Conservation (phyloP, 2,888 invertebrate genomes). For the Andrena bucephala region DNA sequence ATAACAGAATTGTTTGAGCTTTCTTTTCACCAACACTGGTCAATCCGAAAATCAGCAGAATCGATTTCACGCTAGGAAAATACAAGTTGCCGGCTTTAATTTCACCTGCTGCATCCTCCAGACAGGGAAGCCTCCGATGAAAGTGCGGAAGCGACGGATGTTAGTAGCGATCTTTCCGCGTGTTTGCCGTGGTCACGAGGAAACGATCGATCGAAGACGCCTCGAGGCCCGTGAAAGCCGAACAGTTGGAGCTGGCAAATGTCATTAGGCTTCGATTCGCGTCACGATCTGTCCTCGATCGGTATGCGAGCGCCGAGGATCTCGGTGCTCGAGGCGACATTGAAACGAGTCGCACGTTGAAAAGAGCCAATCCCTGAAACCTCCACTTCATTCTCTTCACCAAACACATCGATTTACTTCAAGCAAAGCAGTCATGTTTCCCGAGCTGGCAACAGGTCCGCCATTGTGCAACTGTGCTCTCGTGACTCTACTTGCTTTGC, state of each 20-base stretch:
- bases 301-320: constrained; percentile 65
- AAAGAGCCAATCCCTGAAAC: constrained; percentile 42
- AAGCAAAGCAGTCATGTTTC: background rate
- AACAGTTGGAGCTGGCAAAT: constrained; percentile 55
- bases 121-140: constrained; percentile 16
- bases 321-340: constrained; percentile 55
- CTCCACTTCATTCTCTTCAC: background rate
- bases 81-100: background rate
- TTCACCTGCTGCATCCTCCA: background rate
- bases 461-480: background rate
- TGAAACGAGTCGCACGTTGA: constrained; percentile 50
- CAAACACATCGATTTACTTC: background rate
- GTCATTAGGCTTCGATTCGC: constrained; percentile 63
- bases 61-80: background rate
- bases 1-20: too few relatives aligned
- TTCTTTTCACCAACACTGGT: too few relatives aligned
- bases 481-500: too few relatives aligned
- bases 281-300: constrained; percentile 73
- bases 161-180: constrained; percentile 12
- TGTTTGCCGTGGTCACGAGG: background rate
- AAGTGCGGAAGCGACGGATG: constrained; percentile 41
- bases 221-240: constrained; percentile 35
- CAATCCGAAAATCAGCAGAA: background rate
- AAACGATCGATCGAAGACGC: constrained; percentile 22
- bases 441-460: background rate